Percentiles rank a stretch among this genome's conserved stretches.
These are phyloP conservation scores for Panagrolaimus sp. DNA, from an alignment of 1,140 invertebrate genomes.

Conservation along the genomic window DNA sequence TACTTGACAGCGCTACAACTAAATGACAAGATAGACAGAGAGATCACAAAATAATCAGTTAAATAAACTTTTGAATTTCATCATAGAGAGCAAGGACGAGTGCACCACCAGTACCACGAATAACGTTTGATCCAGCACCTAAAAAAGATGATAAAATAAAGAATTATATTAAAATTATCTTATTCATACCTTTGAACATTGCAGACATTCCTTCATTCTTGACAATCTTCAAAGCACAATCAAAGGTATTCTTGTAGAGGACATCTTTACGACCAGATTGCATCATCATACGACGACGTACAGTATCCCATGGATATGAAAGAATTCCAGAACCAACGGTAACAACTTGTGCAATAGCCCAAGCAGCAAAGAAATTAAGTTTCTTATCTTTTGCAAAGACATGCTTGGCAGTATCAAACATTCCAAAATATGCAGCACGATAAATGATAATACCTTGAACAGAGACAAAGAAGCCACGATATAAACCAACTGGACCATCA, in stretches of 20 bases:
- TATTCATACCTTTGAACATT: constrained; percentile 62
- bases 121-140: constrained; percentile 65
- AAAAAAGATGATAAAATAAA: no score
- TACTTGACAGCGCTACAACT: no score
- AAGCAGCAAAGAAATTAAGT: constrained; percentile 59
- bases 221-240: constrained; percentile 63
- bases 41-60: background rate
- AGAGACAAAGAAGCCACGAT: constrained; percentile 60
- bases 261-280: constrained; percentile 64
- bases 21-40: no score
- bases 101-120: constrained; percentile 63
- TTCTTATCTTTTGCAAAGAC: constrained; percentile 52
- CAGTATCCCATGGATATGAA: constrained; percentile 66
- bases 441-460: constrained; percentile 61
- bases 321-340: constrained; percentile 64
- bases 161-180: no score
- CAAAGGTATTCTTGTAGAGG: constrained; percentile 65
- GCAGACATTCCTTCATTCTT: constrained; percentile 63
- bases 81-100: constrained; percentile 65
- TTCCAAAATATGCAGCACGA: constrained; percentile 60
- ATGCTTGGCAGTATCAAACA: constrained; percentile 59
- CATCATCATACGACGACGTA: constrained; percentile 64
- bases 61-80: constrained; percentile 61
- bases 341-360: constrained; percentile 60
- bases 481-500: constrained; percentile 58